A percentile compares a stretch with the other conserved stretches of the same genome.
phyloP scores from a whole-genome alignment of 35 echinoderm and acorn worm species.

The Lytechinus variegatus region DNA sequence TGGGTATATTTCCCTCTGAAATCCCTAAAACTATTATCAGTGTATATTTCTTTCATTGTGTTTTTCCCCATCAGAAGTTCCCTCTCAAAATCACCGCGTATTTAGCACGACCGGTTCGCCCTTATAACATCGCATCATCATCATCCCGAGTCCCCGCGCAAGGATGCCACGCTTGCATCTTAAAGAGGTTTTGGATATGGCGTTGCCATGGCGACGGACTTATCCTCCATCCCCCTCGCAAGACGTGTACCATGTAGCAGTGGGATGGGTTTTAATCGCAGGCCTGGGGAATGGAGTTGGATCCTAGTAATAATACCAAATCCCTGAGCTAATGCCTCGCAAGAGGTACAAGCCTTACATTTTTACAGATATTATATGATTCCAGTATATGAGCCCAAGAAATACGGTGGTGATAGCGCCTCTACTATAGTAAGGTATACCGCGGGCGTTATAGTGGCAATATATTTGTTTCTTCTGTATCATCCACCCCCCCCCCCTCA shows the following conservation, averaged over 20 bases:
- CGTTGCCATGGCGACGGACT: constrained; percentile 15
- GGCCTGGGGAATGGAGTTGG: background rate
- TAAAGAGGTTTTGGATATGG: constrained; percentile 39
- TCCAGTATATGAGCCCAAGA: background rate
- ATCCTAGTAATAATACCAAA: constrained; percentile 10
- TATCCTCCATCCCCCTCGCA: constrained; percentile 22
- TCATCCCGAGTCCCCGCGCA: background rate
- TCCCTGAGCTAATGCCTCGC: constrained; percentile 22
- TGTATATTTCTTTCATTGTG: background rate
- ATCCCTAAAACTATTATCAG: background rate
- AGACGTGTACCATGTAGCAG: background rate
- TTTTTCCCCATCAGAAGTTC: background rate
- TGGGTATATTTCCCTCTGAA: background rate
- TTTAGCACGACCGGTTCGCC: background rate
- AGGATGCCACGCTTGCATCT: background rate
- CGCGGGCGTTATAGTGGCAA: background rate
- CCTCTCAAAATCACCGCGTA: background rate
- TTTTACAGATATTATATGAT: constrained; percentile 48
- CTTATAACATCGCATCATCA: background rate
- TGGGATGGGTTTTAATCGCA: background rate
- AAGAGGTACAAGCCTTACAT: constrained; percentile 23
- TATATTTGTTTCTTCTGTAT: background rate
- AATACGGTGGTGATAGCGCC: too few relatives aligned
- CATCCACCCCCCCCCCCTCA: background rate
- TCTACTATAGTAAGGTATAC: background rate